Percentiles rank a stretch among this genome's conserved stretches.
These are phyloP conservation scores for Oreotrochilus melanogaster DNA, from an alignment of 2,113 vertebrate genomes.

Conservation along the genomic window DNA sequence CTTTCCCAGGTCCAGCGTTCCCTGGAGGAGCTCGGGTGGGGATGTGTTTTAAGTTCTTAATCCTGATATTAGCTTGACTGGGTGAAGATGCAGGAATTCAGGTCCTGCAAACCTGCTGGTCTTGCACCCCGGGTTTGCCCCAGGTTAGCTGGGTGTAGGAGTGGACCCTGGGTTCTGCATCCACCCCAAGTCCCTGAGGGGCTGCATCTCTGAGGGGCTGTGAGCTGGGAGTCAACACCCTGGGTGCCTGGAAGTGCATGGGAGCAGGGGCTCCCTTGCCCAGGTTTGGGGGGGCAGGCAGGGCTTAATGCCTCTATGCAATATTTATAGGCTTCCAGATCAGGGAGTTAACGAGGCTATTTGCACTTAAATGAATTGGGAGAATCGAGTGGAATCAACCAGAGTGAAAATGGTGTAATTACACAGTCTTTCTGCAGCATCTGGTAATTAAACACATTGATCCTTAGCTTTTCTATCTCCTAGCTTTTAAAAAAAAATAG, in stretches of 20 bases:
- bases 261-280: fast-evolving
- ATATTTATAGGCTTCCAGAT: constrained; percentile 17
- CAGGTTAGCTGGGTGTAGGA: too few species aligned
- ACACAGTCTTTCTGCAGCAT: background rate
- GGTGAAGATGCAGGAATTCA: background rate
- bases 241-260: fast-evolving
- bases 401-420: background rate
- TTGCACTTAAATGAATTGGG: constrained; percentile 13
- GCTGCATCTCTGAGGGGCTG: background rate
- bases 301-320: background rate
- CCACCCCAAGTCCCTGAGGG: background rate
- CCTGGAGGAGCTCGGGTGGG: background rate
- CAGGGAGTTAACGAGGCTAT: background rate
- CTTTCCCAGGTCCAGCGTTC: background rate
- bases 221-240: background rate
- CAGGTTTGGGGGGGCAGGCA: background rate
- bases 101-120: background rate
- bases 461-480: background rate
- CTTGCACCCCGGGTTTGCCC: background rate
- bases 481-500: background rate
- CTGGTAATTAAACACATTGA: constrained; percentile 12
- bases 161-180: background rate
- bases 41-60: background rate
- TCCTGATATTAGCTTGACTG: background rate
- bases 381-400: background rate